phyloP scores from a whole-genome alignment of 2,888 invertebrate genomes.

The Pristionchus arcanus region DNA sequence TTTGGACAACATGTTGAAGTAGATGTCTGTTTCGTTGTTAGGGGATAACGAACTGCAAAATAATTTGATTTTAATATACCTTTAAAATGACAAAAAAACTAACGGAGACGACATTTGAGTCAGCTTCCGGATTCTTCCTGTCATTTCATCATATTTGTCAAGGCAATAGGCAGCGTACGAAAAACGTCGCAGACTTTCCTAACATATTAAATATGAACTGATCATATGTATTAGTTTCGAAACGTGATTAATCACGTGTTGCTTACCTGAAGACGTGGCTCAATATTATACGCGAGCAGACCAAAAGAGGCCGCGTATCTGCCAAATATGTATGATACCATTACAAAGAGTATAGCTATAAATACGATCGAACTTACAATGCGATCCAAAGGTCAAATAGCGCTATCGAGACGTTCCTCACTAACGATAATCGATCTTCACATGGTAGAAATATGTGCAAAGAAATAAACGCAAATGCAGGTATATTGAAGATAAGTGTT shows the following conservation, averaged over 20 bases:
- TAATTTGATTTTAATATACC: background rate
- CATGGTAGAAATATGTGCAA: background rate
- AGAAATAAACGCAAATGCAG: background rate
- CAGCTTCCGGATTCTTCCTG: background rate
- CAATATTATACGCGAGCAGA: background rate
- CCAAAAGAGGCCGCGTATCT: background rate
- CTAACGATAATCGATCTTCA: background rate
- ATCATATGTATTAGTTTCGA: too few relatives aligned
- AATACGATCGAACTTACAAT: background rate
- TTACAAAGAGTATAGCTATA: too few relatives aligned
- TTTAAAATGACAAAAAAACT: background rate
- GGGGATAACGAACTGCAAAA: background rate
- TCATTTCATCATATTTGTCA: background rate
- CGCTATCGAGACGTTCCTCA: background rate
- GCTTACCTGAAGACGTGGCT: background rate
- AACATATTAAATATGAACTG: too few relatives aligned
- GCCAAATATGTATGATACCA: too few relatives aligned
- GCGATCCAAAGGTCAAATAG: slow-evolving; percentile 12
- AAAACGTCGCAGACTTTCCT: background rate
- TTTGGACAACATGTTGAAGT: background rate
- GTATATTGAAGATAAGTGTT: background rate
- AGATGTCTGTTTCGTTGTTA: background rate
- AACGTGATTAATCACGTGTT: too few relatives aligned
- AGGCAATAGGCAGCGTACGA: background rate
- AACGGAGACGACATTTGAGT: background rate